phyloP scores from a whole-genome alignment of 2,113 vertebrate genomes.

The Fukomys damarensis region DNA sequence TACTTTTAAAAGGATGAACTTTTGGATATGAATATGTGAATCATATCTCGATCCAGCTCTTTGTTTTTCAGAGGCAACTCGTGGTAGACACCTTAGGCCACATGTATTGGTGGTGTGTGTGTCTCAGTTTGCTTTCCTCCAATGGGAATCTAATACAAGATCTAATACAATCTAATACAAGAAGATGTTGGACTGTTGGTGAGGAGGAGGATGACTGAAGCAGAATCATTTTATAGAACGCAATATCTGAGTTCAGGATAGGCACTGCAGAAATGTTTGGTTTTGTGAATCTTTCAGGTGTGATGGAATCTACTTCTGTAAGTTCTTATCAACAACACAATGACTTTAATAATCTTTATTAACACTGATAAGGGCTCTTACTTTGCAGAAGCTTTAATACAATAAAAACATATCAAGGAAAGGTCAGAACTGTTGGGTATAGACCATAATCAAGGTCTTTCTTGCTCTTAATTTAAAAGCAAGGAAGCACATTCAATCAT shows the following conservation, averaged over 20 bases:
- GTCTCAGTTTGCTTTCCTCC: background rate
- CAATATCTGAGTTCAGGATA: background rate
- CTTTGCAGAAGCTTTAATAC: background rate
- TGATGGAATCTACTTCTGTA: background rate
- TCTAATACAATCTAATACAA: background rate
- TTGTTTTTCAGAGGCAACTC: background rate
- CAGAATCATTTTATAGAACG: slow-evolving; percentile 27
- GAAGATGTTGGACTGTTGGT: background rate
- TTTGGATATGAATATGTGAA: background rate
- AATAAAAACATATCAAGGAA: background rate
- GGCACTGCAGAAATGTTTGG: background rate
- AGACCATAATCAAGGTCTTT: background rate
- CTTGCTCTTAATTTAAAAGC: slow-evolving; percentile 40
- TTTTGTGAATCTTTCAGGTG: background rate
- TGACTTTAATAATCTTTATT: background rate
- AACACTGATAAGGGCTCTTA: background rate
- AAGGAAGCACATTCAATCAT: background rate
- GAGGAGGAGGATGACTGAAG: too few relatives aligned
- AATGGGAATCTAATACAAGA: background rate
- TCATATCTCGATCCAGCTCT: background rate
- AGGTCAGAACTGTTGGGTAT: background rate
- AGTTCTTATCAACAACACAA: background rate
- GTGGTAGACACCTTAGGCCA: background rate
- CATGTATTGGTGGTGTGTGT: background rate
- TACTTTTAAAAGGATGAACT: background rate